These are phyloP conservation scores for Ammospiza caudacuta DNA, from an alignment of 2,113 vertebrate species.

Conservation along the genomic window DNA sequence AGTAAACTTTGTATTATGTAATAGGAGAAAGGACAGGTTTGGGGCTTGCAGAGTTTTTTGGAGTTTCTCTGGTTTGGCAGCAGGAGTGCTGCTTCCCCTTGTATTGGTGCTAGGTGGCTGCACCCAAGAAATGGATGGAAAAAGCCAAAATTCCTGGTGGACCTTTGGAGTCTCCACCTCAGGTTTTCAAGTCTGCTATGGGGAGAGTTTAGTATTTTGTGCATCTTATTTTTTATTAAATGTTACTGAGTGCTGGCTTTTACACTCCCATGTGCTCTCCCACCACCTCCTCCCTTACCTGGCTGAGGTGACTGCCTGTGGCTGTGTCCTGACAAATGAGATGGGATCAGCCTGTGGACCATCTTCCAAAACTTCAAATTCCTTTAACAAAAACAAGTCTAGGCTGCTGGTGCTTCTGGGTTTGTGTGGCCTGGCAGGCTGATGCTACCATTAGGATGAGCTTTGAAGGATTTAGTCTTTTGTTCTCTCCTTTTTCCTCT, in stretches of 20 bases:
- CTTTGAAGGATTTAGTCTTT: not conserved
- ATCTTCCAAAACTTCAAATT: not conserved
- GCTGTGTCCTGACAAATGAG: not conserved
- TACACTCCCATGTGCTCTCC: fast-evolving
- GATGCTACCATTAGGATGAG: not conserved
- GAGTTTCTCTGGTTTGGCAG: not conserved
- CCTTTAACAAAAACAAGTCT: not conserved
- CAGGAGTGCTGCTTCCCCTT: not conserved
- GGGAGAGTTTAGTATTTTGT: not conserved
- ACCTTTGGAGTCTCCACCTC: not conserved
- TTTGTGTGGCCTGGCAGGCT: not conserved
- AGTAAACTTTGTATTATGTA: not conserved
- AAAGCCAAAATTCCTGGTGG: not conserved
- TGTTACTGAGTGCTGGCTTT: not conserved
- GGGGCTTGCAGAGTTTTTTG: not conserved
- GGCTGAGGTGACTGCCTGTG: not conserved
- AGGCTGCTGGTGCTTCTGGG: not conserved
- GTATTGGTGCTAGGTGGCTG: not conserved
- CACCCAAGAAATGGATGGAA: no score
- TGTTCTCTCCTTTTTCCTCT: not conserved
- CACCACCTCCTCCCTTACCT: not conserved
- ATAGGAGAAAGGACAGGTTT: not conserved
- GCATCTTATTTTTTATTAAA: not conserved
- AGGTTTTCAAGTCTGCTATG: not conserved
- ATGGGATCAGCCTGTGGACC: not conserved